phyloP scores from a whole-genome alignment of 2,888 invertebrate species.

The Drosophila paranaensis region DNA sequence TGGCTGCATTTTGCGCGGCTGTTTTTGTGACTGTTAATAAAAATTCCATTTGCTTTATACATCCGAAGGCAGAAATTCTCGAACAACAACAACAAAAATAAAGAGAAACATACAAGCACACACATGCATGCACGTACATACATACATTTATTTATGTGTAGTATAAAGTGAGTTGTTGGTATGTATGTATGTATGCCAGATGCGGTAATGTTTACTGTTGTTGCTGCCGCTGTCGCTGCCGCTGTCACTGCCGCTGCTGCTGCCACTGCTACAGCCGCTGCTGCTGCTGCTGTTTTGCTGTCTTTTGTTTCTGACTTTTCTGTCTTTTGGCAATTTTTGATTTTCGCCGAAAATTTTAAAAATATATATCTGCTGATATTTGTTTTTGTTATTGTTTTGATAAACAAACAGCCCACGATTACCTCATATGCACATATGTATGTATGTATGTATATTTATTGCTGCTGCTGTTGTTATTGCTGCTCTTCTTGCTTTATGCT shows the following conservation, averaged over 20 bases:
- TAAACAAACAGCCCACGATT: conserved; percentile 59
- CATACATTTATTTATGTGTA: no score
- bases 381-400: conserved; percentile 41
- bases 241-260: conserved; percentile 10
- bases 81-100: conserved; percentile 10
- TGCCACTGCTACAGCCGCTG: background rate
- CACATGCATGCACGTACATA: background rate
- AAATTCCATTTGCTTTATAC: conserved; percentile 68
- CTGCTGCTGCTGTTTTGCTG: conserved; percentile 14
- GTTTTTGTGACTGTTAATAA: conserved; percentile 60
- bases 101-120: conserved; percentile 18
- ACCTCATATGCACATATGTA: conserved; percentile 45
- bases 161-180: no score
- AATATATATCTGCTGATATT: conserved; percentile 11
- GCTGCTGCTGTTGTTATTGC: background rate
- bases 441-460: background rate
- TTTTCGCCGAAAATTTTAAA: conserved; percentile 36
- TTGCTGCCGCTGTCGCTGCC: conserved; percentile 10
- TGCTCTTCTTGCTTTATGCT: conserved; percentile 35
- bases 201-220: conserved; percentile 67
- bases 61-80: conserved; percentile 42
- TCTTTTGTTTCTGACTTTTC: conserved; percentile 33
- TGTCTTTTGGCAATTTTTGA: conserved; percentile 43
- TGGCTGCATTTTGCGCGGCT: conserved; percentile 63
- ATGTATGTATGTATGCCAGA: conserved; percentile 40